These are phyloP conservation scores for Saccopteryx leptura DNA, from an alignment of 2,113 vertebrate species.

Conservation along the genomic window DNA sequence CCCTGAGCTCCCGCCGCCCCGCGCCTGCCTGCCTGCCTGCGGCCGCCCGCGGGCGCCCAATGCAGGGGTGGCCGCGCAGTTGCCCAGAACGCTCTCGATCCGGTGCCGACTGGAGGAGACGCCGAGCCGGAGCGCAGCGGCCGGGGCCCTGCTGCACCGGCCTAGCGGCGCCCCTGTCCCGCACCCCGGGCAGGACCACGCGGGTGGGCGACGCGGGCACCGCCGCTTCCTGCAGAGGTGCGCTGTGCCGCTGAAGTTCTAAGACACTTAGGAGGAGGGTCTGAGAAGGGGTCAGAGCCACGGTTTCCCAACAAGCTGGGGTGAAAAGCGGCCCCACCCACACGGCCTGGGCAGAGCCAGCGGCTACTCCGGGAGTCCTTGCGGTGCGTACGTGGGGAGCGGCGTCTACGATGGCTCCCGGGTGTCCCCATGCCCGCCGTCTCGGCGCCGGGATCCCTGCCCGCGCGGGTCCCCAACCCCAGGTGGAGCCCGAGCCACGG, in stretches of 20 bases:
- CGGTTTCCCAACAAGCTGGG: neutral
- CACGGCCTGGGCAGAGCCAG: neutral
- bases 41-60: neutral
- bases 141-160: neutral
- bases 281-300: conserved; percentile 4
- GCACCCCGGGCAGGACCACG: neutral
- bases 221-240: conserved; percentile 81
- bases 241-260: conserved; percentile 84
- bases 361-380: neutral
- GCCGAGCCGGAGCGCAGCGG: neutral
- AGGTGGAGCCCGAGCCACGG: neutral
- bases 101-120: rapidly evolving
- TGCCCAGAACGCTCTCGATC: neutral
- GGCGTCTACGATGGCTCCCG: neutral
- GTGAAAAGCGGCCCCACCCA: conserved; percentile 43
- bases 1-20: neutral
- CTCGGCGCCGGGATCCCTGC: neutral
- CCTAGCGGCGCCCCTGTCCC: neutral
- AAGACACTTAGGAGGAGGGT: conserved; percentile 89
- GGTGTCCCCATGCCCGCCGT: neutral
- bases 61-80: neutral
- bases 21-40: neutral
- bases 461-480: neutral
- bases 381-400: neutral
- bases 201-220: neutral